phyloP scores from a whole-genome alignment of 2,888 invertebrate species.

The Eristalis intricaria region DNA sequence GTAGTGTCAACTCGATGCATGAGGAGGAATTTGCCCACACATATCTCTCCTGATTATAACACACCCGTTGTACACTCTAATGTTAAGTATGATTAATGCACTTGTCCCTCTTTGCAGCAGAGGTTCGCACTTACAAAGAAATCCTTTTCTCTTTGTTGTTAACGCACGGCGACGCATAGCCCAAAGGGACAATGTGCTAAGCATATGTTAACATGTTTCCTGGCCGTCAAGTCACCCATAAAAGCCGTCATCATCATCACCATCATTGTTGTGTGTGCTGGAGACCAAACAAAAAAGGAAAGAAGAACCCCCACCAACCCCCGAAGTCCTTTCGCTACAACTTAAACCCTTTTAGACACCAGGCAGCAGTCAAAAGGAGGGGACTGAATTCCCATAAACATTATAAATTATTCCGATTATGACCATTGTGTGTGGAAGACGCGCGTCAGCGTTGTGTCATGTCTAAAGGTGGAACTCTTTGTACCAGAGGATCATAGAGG shows the following conservation, averaged over 20 bases:
- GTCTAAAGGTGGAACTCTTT: not conserved
- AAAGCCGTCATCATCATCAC: conserved; percentile 45
- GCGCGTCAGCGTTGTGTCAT: conserved; percentile 18
- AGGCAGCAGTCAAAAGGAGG: conserved; percentile 12
- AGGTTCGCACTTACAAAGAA: not conserved
- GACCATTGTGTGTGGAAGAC: conserved; percentile 34
- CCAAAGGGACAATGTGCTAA: conserved; percentile 46
- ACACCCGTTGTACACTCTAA: conserved; percentile 15
- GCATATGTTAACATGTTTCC: conserved; percentile 49
- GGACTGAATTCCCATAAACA: conserved; percentile 31
- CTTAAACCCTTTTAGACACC: not conserved
- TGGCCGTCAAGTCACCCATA: conserved; percentile 51
- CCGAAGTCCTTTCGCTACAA: conserved; percentile 20
- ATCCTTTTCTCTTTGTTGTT: conserved; percentile 25
- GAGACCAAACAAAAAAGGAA: not conserved
- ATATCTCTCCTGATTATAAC: conserved; percentile 11
- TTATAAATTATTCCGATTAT: conserved; percentile 59
- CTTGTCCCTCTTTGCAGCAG: conserved; percentile 40
- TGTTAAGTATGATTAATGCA: conserved; percentile 58
- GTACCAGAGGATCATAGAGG: conserved; percentile 9
- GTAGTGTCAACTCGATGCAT: not conserved
- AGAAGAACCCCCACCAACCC: not conserved
- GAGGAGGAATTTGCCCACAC: not conserved
- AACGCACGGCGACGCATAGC: not conserved
- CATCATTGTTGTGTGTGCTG: not conserved